Percentiles rank a stretch among this genome's conserved stretches.
These are phyloP conservation scores for Liparis tanakae DNA, from an alignment of 2,797 vertebrate genomes.

Conservation along the genomic window DNA sequence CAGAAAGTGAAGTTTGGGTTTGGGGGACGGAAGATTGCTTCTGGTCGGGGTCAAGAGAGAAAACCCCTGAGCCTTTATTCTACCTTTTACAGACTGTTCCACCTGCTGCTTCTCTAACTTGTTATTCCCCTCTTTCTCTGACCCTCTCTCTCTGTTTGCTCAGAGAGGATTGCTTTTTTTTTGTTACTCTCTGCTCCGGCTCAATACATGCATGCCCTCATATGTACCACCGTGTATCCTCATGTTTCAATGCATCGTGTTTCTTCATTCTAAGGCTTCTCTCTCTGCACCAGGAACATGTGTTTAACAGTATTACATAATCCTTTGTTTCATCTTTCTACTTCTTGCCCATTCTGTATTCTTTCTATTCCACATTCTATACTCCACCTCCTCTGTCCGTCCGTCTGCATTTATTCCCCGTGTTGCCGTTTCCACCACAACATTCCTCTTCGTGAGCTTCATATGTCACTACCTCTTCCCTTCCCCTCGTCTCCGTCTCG, in stretches of 20 bases:
- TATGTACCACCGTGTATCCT: not conserved
- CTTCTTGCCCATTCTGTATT: constrained; percentile 3
- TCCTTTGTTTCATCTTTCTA: not conserved
- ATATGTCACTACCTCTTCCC: constrained; percentile 15
- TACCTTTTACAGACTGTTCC: not conserved
- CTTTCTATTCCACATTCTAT: not conserved
- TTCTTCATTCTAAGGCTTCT: not conserved
- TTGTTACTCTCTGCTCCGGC: not conserved
- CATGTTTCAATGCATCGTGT: not conserved
- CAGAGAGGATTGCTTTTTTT: not conserved
- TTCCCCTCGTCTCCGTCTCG: not conserved
- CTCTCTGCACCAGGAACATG: not conserved
- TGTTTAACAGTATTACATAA: not conserved
- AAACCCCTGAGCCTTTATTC: not conserved
- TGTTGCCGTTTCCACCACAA: constrained; percentile 5
- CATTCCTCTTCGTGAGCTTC: constrained; percentile 2
- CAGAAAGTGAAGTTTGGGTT: not conserved
- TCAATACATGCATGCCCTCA: not conserved
- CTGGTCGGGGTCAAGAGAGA: constrained; percentile 13
- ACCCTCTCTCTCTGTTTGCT: not conserved
- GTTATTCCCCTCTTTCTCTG: not conserved
- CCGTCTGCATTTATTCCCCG: no score
- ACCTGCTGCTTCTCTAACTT: constrained; percentile 9
- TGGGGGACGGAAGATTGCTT: constrained; percentile 4
- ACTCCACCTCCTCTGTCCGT: not conserved